These are phyloP conservation scores for Tenualosa ilisha DNA, from an alignment of 2,797 vertebrate species.

Conservation along the genomic window DNA sequence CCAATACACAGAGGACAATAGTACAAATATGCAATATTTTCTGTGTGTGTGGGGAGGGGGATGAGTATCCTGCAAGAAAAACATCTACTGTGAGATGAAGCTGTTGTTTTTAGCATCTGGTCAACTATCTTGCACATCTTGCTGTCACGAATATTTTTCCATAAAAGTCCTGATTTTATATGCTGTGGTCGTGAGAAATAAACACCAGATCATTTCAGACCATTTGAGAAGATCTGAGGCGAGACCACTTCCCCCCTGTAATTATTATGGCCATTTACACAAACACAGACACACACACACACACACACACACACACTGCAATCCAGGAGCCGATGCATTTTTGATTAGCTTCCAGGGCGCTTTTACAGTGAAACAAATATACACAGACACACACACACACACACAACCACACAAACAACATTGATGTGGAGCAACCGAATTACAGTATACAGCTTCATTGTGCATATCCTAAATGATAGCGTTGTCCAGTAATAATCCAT, in stretches of 20 bases:
- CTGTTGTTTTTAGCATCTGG: neutral
- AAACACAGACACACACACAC: neutral
- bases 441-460: neutral
- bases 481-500: neutral
- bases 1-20: neutral
- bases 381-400: neutral
- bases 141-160: neutral
- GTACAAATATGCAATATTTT: neutral
- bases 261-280: slow-evolving; percentile 18
- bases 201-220: slow-evolving; percentile 5
- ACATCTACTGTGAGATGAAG: neutral
- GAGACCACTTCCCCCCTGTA: slow-evolving; percentile 15
- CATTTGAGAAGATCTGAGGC: slow-evolving; percentile 25
- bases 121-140: slow-evolving; percentile 24
- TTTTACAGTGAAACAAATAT: slow-evolving; percentile 3
- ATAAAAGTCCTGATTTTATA: slow-evolving; percentile 1
- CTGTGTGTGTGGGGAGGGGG: neutral
- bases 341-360: slow-evolving; percentile 25
- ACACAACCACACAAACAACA: neutral
- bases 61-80: slow-evolving; percentile 2
- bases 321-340: slow-evolving; percentile 24
- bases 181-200: slow-evolving; percentile 22
- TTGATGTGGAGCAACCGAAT: neutral
- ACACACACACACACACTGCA: neutral
- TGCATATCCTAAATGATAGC: neutral